Base-by-base conservation (phyloP, 2,113 vertebrate genomes). In the Eleginops maclovinus region DNA sequence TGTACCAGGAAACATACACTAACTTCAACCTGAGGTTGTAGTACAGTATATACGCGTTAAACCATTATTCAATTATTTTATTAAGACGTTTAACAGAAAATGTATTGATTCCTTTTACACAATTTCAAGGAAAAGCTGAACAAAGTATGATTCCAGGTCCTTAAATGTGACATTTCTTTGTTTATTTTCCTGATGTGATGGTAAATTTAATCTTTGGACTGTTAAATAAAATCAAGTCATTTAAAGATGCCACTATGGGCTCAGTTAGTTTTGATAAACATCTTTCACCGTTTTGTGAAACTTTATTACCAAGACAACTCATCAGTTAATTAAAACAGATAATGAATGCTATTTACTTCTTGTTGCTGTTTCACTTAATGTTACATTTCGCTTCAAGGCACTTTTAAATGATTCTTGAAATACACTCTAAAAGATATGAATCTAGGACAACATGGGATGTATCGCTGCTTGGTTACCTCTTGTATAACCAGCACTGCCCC, bases 401-500 rank as follows among this genome's bases (percentile, higher is more conserved):
- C 49, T 24, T 50, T 44, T 24, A 26, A 14, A n/a, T n/a, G 3
- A 58, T 31, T 41, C 17, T 21, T 15, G 2, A 10, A 47, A 76
- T 72, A 5, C 15, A 2, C 5, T 17, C 59, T 63, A 19, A 60
- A 9, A 56, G 31, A 72, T 12, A 16, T 44, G 50, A 11, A 62
- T 54, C 51, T 21, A 24, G 16, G 43, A 9, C 13, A 53, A 2
- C n/a, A 31, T 0, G 12, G n/a, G n/a, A 53, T 51, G 19, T n/a
- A 50, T 63, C 4, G 31, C 28, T 44, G 61, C 46, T 44, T 4
- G 9, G n/a, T 75, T 59, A 59, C 64, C 24, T 58, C 63, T 21
- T 12, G 4, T 26, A 17, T 41, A 21, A 7, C 74, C 22, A 47
- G 4, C 4, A 31, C 64, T 76, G 10, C 41, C 49, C 43, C 44